Base-by-base conservation (phyloP, 2,888 invertebrate species). In the Eledona agricola region DNA sequence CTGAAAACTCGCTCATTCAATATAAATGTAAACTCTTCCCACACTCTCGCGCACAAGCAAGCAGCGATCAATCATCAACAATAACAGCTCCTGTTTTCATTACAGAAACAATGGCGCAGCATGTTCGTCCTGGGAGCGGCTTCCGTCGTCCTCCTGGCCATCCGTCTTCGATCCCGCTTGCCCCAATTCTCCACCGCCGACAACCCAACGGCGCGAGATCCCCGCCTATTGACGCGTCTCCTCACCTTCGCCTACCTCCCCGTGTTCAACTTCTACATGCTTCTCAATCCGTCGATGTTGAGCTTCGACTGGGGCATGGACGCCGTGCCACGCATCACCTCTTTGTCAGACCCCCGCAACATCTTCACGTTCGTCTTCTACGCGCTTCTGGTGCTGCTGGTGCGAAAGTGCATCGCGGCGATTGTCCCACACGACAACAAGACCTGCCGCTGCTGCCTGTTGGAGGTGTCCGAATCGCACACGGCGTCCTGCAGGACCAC, bases 281-380 rank as follows among this genome's bases (percentile, higher is more conserved):
- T 97, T 54, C 74, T 96, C 23, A 93, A 87, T 75, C 97, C 97
- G 3, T 84, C 85, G 64, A 86, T 88, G 63, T 81, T 98, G 45
- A 96, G 96, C 76, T 98, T 96, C 79, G 97, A 98, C 78, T 98
- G 97, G 98, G 96, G 96, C 13, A 97, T 98, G 97, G 95, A 96
- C 66, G 89, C 97, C 1, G 87, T 98, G 67, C 94, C 96, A 4
- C 83, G 92, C 55, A 85, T 98, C 63, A 86, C 86, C 32, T 83
- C 86, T 15, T 64, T 92, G 9, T 79, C 84, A 66, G 97, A 98
- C 75, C 79, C 82, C 2, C 83, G 97, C 59, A 94, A 94, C 75
- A 73, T 91, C 46, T 80, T 86, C 56, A 86, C 92, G 2, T 70
- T 88, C 11, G 77, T 85, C 53, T 89, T 96, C 72, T 97, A 96